phyloP scores from a whole-genome alignment of 2,113 vertebrate species.

The Tretioscincus oriximinensis region DNA sequence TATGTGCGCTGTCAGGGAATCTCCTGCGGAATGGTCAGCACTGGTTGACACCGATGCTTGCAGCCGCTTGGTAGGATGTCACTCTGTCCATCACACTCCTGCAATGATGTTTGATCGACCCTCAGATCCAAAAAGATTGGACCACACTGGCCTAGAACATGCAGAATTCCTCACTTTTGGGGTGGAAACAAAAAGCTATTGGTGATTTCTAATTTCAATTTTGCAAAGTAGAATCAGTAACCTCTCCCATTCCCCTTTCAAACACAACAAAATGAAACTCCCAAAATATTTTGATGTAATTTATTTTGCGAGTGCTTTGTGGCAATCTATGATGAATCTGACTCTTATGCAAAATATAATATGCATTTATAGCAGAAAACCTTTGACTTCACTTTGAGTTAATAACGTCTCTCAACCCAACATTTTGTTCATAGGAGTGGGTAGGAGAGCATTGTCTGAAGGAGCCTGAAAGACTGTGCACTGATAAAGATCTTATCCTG shows the following conservation, averaged over 20 bases:
- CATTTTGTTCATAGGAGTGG: conserved; percentile 68
- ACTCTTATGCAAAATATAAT: background rate
- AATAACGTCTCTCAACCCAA: background rate
- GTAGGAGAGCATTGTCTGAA: conserved; percentile 80
- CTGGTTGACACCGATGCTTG: no score
- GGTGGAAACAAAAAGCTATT: background rate
- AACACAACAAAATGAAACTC: no score
- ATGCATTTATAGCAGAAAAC: background rate
- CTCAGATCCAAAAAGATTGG: no score
- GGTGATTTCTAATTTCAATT: background rate
- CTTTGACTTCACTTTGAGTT: conserved; percentile 7
- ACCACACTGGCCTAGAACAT: no score
- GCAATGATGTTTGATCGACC: no score
- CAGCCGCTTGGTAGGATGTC: no score
- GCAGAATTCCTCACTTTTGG: background rate
- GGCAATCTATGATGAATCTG: background rate
- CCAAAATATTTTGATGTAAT: background rate
- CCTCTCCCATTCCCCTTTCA: no score
- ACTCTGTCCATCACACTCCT: no score
- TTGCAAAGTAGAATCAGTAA: no score
- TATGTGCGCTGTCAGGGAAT: no score
- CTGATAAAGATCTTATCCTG: conserved; percentile 78
- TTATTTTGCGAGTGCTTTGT: background rate
- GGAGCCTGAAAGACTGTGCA: conserved; percentile 76
- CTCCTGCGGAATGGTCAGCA: no score